Evolutionary conservation across 2,113 vertebrate species (phyloP).

Genomic region (Phrynosoma blainvillii): DNA sequence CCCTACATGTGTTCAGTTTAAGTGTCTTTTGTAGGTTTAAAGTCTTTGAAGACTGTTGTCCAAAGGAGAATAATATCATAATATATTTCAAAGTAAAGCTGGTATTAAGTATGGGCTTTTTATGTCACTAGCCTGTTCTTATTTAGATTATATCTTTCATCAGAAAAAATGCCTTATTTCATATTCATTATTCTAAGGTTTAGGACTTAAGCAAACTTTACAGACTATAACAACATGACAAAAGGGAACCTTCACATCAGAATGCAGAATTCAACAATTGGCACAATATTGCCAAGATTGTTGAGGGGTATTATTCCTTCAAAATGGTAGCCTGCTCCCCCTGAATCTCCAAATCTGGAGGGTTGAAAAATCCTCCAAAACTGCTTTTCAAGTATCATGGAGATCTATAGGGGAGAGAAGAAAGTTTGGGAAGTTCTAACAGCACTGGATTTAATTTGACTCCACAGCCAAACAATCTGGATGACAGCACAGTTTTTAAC

Average conservation of each 20-base stretch:
- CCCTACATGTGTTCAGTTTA: neutral
- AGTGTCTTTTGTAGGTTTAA: constrained; percentile 9
- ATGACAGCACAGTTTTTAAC: neutral
- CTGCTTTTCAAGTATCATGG: too few relatives aligned
- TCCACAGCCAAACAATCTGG: neutral
- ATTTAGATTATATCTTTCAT: neutral
- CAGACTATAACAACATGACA: too few relatives aligned
- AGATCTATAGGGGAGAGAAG: too few relatives aligned
- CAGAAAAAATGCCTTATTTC: neutral
- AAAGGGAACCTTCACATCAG: neutral
- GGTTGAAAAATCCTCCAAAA: neutral
- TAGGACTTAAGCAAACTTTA: neutral
- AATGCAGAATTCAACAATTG: neutral
- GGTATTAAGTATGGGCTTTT: neutral
- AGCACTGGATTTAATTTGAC: neutral
- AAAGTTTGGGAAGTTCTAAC: too few relatives aligned
- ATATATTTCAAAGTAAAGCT: constrained; percentile 1
- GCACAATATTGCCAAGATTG: too few relatives aligned
- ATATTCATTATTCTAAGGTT: neutral
- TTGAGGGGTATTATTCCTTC: too few relatives aligned
- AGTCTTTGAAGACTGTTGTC: constrained; percentile 9
- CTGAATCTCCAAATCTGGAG: too few relatives aligned
- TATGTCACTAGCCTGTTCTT: neutral
- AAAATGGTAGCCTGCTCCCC: too few relatives aligned
- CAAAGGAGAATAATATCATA: neutral